phyloP scores from a whole-genome alignment of 2,113 vertebrate species.

The Tricholaema leucomelas region DNA sequence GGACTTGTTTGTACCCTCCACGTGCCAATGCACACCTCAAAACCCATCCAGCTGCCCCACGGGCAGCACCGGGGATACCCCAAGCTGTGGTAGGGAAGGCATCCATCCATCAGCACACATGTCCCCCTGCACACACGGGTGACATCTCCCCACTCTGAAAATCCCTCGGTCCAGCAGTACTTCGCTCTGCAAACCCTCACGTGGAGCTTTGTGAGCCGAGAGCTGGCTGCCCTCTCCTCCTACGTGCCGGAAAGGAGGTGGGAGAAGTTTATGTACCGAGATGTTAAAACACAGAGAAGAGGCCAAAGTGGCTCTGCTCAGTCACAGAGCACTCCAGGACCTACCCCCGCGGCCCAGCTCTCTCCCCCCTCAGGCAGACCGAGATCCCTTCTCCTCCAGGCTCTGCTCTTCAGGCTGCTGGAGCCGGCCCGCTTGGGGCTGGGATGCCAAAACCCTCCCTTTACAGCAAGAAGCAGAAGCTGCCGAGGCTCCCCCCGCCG shows the following conservation, averaged over 20 bases:
- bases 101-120: rapidly evolving
- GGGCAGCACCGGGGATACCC: not conserved
- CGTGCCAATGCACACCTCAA: rapidly evolving
- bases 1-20: rapidly evolving
- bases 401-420: not conserved
- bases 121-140: not conserved
- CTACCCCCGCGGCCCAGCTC: not conserved
- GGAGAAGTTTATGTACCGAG: not conserved
- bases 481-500: rapidly evolving
- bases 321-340: rapidly evolving
- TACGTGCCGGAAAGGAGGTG: not conserved
- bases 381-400: not conserved
- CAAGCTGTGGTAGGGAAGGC: not conserved
- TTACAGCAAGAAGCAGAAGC: rapidly evolving
- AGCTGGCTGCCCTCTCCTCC: not conserved
- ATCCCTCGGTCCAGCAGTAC: rapidly evolving
- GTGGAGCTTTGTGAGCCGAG: rapidly evolving
- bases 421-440: rapidly evolving
- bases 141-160: rapidly evolving
- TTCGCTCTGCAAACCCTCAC: not conserved
- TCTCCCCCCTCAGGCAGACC: rapidly evolving
- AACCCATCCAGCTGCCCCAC: rapidly evolving
- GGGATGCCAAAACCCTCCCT: not conserved
- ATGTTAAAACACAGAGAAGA: not conserved
- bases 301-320: not conserved